Percentiles rank a stretch among this genome's conserved stretches.
phyloP scores from a whole-genome alignment of 2,113 vertebrate genomes.

The Nanger granti region DNA sequence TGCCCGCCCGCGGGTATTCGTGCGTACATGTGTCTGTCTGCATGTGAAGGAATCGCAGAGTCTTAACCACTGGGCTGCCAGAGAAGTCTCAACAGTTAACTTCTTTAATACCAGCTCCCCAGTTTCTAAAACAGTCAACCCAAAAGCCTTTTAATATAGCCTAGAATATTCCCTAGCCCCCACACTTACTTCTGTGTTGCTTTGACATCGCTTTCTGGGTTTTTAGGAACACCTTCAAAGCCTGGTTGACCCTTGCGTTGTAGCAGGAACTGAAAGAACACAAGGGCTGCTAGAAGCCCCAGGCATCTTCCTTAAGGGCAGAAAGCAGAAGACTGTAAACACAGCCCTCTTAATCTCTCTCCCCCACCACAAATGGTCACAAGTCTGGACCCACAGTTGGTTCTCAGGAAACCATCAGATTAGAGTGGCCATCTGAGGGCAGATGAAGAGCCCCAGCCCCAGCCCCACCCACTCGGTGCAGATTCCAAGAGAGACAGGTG shows the following conservation, averaged over 20 bases:
- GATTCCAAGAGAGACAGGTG: not conserved
- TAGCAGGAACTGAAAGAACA: not conserved
- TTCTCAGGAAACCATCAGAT: conserved; percentile 54
- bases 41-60: not conserved
- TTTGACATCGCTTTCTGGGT: not conserved
- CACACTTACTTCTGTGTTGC: not conserved
- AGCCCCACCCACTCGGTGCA: not conserved
- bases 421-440: not conserved
- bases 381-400: conserved; percentile 39
- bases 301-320: not conserved
- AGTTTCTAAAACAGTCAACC: conserved; percentile 2
- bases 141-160: not conserved
- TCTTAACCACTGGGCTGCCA: not conserved
- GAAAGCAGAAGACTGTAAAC: not conserved
- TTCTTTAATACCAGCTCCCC: not conserved
- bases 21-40: conserved; percentile 10
- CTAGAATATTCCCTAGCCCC: not conserved
- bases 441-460: not conserved
- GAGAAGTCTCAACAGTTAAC: not conserved
- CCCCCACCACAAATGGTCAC: conserved; percentile 16
- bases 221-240: not conserved
- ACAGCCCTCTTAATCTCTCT: not conserved
- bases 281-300: not conserved
- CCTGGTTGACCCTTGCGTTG: not conserved
- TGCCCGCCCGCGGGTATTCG: not conserved